phyloP scores from a whole-genome alignment of 1,140 invertebrate species.

The Drosophila serrata region DNA sequence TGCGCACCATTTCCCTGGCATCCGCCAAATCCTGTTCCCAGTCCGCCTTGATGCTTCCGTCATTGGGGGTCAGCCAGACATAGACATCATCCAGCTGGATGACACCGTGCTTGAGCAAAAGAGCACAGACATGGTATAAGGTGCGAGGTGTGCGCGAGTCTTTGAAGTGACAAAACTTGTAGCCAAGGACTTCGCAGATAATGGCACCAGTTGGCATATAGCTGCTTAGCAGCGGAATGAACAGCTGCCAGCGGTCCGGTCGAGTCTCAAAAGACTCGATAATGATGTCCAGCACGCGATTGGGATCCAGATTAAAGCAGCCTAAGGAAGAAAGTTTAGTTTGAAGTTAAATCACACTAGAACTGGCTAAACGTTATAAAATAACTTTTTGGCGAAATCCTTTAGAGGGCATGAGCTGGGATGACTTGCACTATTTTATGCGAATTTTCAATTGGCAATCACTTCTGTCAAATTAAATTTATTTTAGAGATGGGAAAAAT shows the following conservation, averaged over 20 bases:
- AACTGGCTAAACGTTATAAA: background rate
- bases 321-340: constrained; percentile 87
- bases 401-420: background rate
- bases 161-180: constrained; percentile 94
- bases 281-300: constrained; percentile 98
- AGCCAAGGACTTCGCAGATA: constrained; percentile 97
- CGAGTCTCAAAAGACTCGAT: constrained; percentile 98
- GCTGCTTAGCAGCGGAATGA: constrained; percentile 93
- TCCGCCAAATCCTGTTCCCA: constrained; percentile 93
- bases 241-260: constrained; percentile 90
- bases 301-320: constrained; percentile 99
- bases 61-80: constrained; percentile 95
- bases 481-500: background rate
- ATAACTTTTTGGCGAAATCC: background rate
- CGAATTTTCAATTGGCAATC: too few species aligned
- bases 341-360: background rate
- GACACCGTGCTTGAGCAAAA: constrained; percentile 95
- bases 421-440: background rate
- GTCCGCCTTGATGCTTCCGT: constrained; percentile 92
- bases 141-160: constrained; percentile 91
- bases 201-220: constrained; percentile 95
- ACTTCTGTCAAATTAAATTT: background rate
- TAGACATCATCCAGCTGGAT: constrained; percentile 96
- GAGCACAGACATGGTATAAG: constrained; percentile 94
- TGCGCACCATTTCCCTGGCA: constrained; percentile 94